These are phyloP conservation scores for Sitta europaea DNA, from an alignment of 2,113 vertebrate species.

Conservation along the genomic window DNA sequence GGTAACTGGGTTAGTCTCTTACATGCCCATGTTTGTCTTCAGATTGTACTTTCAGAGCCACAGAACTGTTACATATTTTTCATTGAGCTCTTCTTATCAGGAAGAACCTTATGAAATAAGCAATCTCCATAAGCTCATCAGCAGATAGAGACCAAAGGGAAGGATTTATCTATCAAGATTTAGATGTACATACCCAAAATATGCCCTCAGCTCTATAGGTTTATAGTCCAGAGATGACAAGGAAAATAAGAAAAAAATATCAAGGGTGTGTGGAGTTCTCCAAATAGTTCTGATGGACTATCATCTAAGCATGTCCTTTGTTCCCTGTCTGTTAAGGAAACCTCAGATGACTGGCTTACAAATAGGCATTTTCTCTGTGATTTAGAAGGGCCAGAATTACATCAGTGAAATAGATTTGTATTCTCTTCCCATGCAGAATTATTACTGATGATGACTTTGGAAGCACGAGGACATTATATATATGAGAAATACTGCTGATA, in stretches of 20 bases:
- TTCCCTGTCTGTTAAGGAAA: background rate
- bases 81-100: background rate
- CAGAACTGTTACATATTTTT: background rate
- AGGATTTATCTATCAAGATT: background rate
- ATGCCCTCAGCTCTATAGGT: background rate
- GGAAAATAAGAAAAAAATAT: too few species aligned
- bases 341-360: background rate
- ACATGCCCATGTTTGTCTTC: background rate
- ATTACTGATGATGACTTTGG: background rate
- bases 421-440: background rate
- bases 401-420: accelerated
- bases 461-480: background rate
- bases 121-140: background rate
- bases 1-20: background rate
- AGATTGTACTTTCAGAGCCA: background rate
- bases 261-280: background rate
- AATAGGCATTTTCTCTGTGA: background rate
- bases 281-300: background rate
- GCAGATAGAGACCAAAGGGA: background rate
- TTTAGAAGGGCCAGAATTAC: background rate
- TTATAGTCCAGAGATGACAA: background rate
- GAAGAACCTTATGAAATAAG: background rate
- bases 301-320: background rate
- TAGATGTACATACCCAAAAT: background rate
- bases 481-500: background rate